A percentile compares a stretch with the other conserved stretches of the same genome.
These are phyloP conservation scores for Casuarius casuarius DNA, from an alignment of 2,113 vertebrate genomes.

Conservation along the genomic window DNA sequence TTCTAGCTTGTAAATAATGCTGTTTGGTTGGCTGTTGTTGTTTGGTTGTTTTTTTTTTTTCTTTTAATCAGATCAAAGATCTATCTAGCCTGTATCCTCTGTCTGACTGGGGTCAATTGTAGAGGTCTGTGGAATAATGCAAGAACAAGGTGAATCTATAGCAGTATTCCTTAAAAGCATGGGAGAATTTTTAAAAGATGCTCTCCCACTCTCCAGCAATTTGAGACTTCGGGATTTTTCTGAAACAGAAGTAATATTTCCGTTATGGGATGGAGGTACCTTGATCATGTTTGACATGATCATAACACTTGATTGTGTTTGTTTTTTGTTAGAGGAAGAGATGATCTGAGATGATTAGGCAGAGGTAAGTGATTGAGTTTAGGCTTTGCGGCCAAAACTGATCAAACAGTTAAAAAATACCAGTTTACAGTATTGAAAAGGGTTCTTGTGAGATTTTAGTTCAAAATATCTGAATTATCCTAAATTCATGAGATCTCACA, in stretches of 20 bases:
- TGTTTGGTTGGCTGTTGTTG: not conserved
- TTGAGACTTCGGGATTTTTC: not conserved
- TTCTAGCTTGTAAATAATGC: not conserved
- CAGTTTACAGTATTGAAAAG: not conserved
- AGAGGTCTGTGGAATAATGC: not conserved
- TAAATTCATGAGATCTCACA: not conserved
- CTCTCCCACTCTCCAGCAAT: not conserved
- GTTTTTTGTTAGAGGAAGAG: not conserved
- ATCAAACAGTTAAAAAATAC: not conserved
- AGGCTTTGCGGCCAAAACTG: not conserved
- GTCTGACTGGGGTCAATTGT: not conserved
- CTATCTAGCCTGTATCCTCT: not conserved
- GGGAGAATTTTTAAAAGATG: not conserved
- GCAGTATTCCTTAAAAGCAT: too few relatives aligned
- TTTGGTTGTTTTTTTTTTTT: not conserved
- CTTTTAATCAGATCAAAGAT: not conserved
- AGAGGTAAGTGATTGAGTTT: not conserved
- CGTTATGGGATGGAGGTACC: not conserved
- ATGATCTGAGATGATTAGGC: not conserved
- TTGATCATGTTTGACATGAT: not conserved
- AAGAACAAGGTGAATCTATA: not conserved
- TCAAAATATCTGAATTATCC: not conserved
- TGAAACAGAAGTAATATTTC: not conserved
- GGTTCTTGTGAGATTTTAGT: not conserved
- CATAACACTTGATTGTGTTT: not conserved